A percentile compares a stretch with the other conserved stretches of the same genome.
These are phyloP conservation scores for Clarias laeviceps DNA, from an alignment of 2,797 vertebrate genomes.

Conservation along the genomic window DNA sequence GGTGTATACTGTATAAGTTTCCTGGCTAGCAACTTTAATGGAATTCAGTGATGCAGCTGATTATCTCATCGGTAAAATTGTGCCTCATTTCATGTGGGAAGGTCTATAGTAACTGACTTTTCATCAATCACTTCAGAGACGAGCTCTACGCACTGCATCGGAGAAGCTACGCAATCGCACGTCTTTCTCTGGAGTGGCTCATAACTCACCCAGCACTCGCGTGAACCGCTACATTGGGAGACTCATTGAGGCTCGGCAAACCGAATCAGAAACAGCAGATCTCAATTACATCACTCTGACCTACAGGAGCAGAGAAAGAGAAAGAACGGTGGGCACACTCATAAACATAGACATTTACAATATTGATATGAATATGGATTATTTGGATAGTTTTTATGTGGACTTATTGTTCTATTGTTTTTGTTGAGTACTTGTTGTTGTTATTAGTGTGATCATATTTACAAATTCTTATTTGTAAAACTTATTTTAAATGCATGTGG, in stretches of 20 bases:
- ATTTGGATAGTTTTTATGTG: neutral
- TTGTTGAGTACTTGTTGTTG: neutral
- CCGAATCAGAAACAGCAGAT: slow-evolving; percentile 89
- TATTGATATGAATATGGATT: no score
- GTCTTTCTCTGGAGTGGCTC: slow-evolving; percentile 86
- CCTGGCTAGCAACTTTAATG: slow-evolving; percentile 18
- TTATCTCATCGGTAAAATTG: neutral
- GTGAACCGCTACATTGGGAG: slow-evolving; percentile 95
- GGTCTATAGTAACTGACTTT: neutral
- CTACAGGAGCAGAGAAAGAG: slow-evolving; percentile 86
- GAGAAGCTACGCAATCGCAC: slow-evolving; percentile 93
- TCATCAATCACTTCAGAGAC: slow-evolving; percentile 73
- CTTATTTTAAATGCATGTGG: no score
- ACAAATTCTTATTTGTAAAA: no score
- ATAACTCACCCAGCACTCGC: slow-evolving; percentile 86
- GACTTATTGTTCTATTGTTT: neutral
- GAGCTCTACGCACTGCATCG: slow-evolving; percentile 90
- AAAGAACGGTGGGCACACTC: slow-evolving; percentile 82
- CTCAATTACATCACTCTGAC: slow-evolving; percentile 89
- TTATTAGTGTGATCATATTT: neutral
- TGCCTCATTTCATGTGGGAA: neutral
- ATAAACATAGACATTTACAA: neutral
- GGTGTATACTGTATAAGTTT: slow-evolving; percentile 10
- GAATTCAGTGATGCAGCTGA: neutral
- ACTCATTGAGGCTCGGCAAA: slow-evolving; percentile 93